Conservation (phyloP, 2,888 invertebrate genomes). For the Nemotelus nigrinus region DNA sequence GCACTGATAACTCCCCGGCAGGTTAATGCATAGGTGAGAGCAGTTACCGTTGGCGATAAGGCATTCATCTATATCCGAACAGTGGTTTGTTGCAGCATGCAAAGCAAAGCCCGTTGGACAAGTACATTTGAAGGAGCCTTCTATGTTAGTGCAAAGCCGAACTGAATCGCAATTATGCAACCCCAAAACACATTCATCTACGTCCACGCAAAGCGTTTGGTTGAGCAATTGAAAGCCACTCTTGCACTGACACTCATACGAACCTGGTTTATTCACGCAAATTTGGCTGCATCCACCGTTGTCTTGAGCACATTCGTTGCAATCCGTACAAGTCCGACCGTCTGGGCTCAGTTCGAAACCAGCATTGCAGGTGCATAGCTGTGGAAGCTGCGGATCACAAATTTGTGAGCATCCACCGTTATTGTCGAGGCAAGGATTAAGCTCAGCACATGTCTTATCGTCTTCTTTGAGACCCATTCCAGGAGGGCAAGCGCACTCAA, state of each 20-base stretch:
- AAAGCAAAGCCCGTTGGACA: slow-evolving; percentile 65
- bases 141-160: slow-evolving; percentile 61
- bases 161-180: slow-evolving; percentile 57
- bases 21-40: slow-evolving; percentile 66
- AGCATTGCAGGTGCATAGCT: slow-evolving; percentile 62
- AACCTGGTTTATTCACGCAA: slow-evolving; percentile 66
- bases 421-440: slow-evolving; percentile 67
- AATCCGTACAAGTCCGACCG: slow-evolving; percentile 66
- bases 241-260: slow-evolving; percentile 67
- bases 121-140: slow-evolving; percentile 64
- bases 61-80: slow-evolving; percentile 68
- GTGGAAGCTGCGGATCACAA: slow-evolving; percentile 63
- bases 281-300: slow-evolving; percentile 64
- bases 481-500: slow-evolving; percentile 62
- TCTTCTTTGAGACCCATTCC: slow-evolving; percentile 65
- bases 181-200: slow-evolving; percentile 67
- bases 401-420: slow-evolving; percentile 73
- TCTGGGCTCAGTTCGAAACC: slow-evolving; percentile 62
- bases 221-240: slow-evolving; percentile 62
- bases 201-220: slow-evolving; percentile 59
- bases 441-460: slow-evolving; percentile 63
- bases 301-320: slow-evolving; percentile 67
- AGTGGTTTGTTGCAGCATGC: slow-evolving; percentile 56
- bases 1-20: slow-evolving; percentile 59
- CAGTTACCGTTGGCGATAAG: slow-evolving; percentile 61